These are phyloP conservation scores for Trinectes maculatus DNA, from an alignment of 2,113 vertebrate species.

Conservation along the genomic window DNA sequence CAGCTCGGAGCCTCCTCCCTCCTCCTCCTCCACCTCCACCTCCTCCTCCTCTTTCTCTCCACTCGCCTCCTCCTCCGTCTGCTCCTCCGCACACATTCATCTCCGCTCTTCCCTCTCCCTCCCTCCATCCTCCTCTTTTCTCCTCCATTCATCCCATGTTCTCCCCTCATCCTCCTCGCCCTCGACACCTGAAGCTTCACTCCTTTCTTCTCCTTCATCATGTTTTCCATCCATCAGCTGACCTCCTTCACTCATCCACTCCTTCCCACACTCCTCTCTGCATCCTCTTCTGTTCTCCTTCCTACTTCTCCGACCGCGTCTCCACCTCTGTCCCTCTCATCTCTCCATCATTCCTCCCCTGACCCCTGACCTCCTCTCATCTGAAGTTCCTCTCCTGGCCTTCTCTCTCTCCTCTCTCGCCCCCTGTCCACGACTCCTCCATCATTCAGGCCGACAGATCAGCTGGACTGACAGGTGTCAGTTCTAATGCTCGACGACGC, in stretches of 20 bases:
- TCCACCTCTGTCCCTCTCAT: background rate
- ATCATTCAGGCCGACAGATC: constrained; percentile 51
- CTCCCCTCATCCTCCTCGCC: too few relatives aligned
- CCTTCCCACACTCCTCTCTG: too few relatives aligned
- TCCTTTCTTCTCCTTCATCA: background rate
- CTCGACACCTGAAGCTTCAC: background rate
- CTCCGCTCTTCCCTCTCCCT: too few relatives aligned
- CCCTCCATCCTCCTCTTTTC: background rate
- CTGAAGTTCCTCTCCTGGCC: background rate
- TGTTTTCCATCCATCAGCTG: too few relatives aligned
- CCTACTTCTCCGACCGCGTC: background rate
- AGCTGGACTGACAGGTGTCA: constrained; percentile 65
- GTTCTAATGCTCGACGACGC: constrained; percentile 44
- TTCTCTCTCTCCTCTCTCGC: constrained; percentile 12
- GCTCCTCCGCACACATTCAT: too few relatives aligned
- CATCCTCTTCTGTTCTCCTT: too few relatives aligned
- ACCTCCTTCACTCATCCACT: too few relatives aligned
- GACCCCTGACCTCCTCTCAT: background rate
- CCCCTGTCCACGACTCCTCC: constrained; percentile 10
- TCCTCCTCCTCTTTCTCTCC: background rate
- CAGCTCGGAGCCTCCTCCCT: constrained; percentile 6
- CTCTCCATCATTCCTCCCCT: background rate
- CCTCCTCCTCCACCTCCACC: background rate
- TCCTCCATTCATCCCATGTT: background rate
- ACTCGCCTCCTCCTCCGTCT: too few relatives aligned